Evolutionary conservation across 2,113 vertebrate genomes (phyloP).

Genomic region (Corythoichthys haematopterus): DNA sequence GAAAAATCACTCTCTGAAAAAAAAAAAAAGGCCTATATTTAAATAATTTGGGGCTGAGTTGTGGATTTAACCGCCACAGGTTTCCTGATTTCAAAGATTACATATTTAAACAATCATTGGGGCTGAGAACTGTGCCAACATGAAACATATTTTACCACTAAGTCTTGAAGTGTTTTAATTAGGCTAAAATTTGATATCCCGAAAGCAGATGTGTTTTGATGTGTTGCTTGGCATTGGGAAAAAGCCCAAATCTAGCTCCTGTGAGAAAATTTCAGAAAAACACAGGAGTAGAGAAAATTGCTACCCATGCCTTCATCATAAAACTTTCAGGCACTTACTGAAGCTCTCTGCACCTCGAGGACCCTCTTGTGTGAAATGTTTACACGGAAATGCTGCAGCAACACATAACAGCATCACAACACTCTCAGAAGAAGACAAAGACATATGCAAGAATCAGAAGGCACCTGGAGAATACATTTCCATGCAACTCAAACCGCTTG

Average conservation of each 20-base stretch:
- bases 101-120: too few species aligned
- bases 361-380: conserved; percentile 3
- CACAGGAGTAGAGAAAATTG: conserved; percentile 21
- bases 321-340: conserved; percentile 12
- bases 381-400: background rate
- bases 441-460: background rate
- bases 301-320: conserved; percentile 1
- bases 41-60: too few species aligned
- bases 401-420: background rate
- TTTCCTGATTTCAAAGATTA: too few species aligned
- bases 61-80: too few species aligned
- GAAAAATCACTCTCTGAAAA: too few species aligned
- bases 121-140: too few species aligned
- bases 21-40: too few species aligned
- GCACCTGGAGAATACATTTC: background rate
- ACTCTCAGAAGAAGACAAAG: background rate
- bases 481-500: background rate
- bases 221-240: background rate
- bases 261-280: conserved; percentile 5
- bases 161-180: background rate
- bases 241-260: background rate
- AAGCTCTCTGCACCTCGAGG: background rate
- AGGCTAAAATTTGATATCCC: background rate
- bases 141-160: background rate
- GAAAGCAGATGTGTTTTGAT: background rate